Evolutionary conservation across 2,888 invertebrate species (phyloP), one percentile per base, ranked within the genome.

Genomic region (Drosophila mulleri): DNA sequence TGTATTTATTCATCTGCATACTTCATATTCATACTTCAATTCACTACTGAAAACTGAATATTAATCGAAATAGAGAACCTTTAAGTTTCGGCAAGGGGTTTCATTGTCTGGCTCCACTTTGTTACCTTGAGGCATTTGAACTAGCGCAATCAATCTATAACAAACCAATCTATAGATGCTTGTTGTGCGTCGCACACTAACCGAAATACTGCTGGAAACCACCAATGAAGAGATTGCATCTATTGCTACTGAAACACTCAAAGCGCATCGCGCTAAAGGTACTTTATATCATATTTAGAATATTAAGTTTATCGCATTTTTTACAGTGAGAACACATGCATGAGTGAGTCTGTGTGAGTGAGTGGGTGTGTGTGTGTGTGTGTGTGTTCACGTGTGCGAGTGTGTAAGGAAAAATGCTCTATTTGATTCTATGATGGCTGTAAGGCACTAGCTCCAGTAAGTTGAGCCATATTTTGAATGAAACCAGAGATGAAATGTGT

Each of bases 171-270:
- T 80, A 66, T 93, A 97, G 97, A 98, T 98, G 97, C 93, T 97
- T 92, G 95, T 96, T 91, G 97, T 98, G 59, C 95, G 98, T 72
- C 95, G 96, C 74, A 96, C 96, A 82, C 94, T 99, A 93, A 99
- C 99, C 37, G 98, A 98, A 94, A 96, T 99, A 90, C 95, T 99
- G 72, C 94, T 99, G 88, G 98, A 98, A 93, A 98, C 98, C 89
- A 99, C 99, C 29, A 97, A 96, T 93, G 96, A 96, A 93, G 97
- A 98, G 94, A 97, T 99, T 92, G 94, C 95, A 91, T 94, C 94
- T 91, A 95, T 98, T 91, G 97, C 97, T 93, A 95, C 95, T 93
- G 98, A 98, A 94, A 96, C 97, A 92, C 94, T 96, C 93, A 96
- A 95, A 94, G 96, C 95, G 94, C 95, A 95, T 91, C 94, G 95